phyloP scores from a whole-genome alignment of 2,797 vertebrate genomes.

The Lithobates pipiens region DNA sequence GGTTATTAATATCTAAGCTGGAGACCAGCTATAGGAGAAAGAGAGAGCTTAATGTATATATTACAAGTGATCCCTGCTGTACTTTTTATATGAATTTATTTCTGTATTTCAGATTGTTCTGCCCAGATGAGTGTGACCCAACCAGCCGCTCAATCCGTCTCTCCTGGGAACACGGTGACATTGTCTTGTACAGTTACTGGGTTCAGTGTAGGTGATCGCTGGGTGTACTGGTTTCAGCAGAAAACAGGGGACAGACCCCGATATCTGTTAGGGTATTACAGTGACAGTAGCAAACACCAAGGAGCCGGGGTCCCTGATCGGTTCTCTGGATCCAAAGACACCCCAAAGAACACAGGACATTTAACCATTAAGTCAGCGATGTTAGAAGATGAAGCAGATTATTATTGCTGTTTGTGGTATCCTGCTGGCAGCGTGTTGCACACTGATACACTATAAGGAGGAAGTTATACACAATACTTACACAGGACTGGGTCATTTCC shows the following conservation, averaged over 20 bases:
- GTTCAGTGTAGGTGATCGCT: background rate
- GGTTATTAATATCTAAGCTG: no score
- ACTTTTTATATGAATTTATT: background rate
- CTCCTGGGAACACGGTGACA: background rate
- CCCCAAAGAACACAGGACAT: background rate
- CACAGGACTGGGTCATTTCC: no score
- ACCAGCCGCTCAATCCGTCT: background rate
- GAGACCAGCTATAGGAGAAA: no score
- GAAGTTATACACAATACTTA: background rate
- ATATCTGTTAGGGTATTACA: background rate
- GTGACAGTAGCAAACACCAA: conserved; percentile 18
- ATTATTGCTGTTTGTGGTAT: conserved; percentile 23
- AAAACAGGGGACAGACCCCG: background rate
- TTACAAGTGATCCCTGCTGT: background rate
- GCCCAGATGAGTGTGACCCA: conserved; percentile 4
- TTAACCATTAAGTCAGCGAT: background rate
- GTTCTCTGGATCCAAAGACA: conserved; percentile 63
- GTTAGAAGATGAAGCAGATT: conserved; percentile 24
- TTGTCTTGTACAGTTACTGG: background rate
- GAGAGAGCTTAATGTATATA: background rate
- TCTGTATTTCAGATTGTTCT: conserved; percentile 16
- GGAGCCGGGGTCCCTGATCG: conserved; percentile 47
- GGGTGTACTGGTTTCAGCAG: background rate
- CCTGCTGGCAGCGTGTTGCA: background rate
- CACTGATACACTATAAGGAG: background rate